phyloP scores from a whole-genome alignment of 1,140 invertebrate genomes.

The Leptopilina clavipes region DNA sequence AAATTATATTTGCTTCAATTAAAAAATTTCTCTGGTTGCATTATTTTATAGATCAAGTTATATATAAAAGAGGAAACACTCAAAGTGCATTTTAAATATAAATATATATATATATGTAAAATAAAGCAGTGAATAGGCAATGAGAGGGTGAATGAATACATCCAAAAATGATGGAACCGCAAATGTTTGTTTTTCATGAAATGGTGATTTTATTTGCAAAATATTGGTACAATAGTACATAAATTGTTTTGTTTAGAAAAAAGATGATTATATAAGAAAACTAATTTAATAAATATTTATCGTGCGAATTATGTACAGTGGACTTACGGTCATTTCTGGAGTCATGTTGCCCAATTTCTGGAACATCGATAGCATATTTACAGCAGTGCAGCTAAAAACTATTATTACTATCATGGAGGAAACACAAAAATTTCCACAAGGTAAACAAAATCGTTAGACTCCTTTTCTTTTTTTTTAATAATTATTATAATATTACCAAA shows the following conservation, averaged over 20 bases:
- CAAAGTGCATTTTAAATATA: background rate
- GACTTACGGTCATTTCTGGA: conserved; percentile 90
- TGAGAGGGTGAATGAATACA: background rate
- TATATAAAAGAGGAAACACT: background rate
- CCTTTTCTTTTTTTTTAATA: background rate
- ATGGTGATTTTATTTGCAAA: conserved; percentile 48
- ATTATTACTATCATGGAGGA: conserved; percentile 40
- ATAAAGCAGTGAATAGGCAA: background rate
- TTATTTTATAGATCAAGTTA: too few relatives aligned
- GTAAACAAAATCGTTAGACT: background rate
- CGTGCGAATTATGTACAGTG: conserved; percentile 71
- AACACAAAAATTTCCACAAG: background rate
- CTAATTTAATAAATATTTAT: conserved; percentile 37
- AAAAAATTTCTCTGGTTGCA: too few relatives aligned
- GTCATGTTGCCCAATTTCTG: conserved; percentile 90
- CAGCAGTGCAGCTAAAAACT: conserved; percentile 66
- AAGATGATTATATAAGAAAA: conserved; percentile 14
- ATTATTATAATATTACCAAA: background rate
- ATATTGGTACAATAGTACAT: conserved; percentile 42
- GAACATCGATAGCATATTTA: conserved; percentile 78
- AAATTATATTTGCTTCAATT: too few relatives aligned
- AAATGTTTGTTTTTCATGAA: background rate
- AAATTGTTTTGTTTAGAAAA: background rate
- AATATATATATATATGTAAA: background rate
- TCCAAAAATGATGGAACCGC: background rate